Evolutionary conservation across 35 echinoderm and acorn worm species (phyloP), one percentile per base, ranked within the genome.

Genomic region (Patiria miniata): DNA sequence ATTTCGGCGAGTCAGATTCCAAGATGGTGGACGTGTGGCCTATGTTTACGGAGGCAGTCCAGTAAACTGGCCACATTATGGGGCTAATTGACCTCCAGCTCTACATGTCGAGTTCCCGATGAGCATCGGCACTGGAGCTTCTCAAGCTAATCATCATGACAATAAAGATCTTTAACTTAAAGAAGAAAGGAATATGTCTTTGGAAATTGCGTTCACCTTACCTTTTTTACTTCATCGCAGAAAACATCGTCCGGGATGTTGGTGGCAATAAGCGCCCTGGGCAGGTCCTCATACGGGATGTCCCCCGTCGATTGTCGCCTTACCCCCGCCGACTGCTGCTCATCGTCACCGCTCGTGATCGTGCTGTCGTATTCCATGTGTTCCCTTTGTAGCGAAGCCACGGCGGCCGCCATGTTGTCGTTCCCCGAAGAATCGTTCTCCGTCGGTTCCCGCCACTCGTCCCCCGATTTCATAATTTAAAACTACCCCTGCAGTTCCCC

Each of bases 191-290:
- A n/a, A n/a, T n/a, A n/a, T n/a, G n/a, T n/a, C n/a, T 12, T 47
- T 12, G 4, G 12, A 6, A 47, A 6, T 6, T 47, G 42, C 42
- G 12, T 47, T 4, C 42, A 47, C 42, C 17, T 18, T 22, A 95
- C 93, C 93, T 90, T 95, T 51, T 83, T 65, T 34, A 76, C 37
- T 34, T 86, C 88, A 79, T 95, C 79, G 34, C 42, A 32, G 69
- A 91, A 95, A 51, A 95, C 79, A 68, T 36, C 78, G 58, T 95
- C 85, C 23, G 78, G 47, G 19, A 95, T 85, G 51, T 95, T 95
- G 21, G 93, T 95, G 36, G 88, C 93, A n/a, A 95, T 89, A 73
- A 95, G 69, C 37, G 93, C 79, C 33, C 51, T 80, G 5, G 93
- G 93, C 40, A 95, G 80, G 39, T 91, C 93, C 61, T 58, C 81